A percentile compares a stretch with the other conserved stretches of the same genome.
Conservation (phyloP, 2,888 invertebrate species). For the Parasteatoda lunata region DNA sequence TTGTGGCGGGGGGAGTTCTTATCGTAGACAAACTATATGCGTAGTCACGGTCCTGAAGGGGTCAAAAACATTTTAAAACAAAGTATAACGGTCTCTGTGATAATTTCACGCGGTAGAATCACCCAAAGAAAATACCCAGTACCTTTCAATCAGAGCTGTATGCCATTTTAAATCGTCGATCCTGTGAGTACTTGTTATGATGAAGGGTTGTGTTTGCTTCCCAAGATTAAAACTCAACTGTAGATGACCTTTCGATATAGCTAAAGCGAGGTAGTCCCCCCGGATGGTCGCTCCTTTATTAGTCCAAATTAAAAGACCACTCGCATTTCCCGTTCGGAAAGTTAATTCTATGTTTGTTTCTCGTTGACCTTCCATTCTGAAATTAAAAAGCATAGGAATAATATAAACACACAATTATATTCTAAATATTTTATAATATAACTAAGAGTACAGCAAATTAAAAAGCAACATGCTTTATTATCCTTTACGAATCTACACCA, state of each 20-base stretch:
- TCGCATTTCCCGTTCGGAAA: conserved; percentile 80
- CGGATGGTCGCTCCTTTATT: conserved; percentile 81
- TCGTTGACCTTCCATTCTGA: conserved; percentile 81
- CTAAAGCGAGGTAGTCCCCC: conserved; percentile 84
- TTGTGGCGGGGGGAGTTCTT: no score
- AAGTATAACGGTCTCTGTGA: no score
- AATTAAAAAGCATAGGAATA: background rate
- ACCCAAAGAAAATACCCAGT: background rate
- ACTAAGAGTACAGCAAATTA: no score
- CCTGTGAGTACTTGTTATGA: conserved; percentile 76
- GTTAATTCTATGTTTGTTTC: conserved; percentile 84
- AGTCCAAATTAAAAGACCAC: conserved; percentile 84
- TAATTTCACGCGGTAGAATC: no score
- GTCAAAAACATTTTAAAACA: no score
- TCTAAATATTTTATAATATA: no score
- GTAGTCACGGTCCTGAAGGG: no score
- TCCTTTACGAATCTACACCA: no score
- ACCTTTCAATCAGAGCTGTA: conserved; percentile 80
- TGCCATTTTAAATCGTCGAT: conserved; percentile 88
- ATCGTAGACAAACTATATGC: no score
- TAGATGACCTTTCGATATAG: conserved; percentile 82
- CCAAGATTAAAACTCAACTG: conserved; percentile 83
- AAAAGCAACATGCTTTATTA: no score
- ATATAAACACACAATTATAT: background rate
- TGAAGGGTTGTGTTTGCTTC: conserved; percentile 77